Conservation (phyloP, 2,888 invertebrate genomes). For the Cetonia aurata region DNA sequence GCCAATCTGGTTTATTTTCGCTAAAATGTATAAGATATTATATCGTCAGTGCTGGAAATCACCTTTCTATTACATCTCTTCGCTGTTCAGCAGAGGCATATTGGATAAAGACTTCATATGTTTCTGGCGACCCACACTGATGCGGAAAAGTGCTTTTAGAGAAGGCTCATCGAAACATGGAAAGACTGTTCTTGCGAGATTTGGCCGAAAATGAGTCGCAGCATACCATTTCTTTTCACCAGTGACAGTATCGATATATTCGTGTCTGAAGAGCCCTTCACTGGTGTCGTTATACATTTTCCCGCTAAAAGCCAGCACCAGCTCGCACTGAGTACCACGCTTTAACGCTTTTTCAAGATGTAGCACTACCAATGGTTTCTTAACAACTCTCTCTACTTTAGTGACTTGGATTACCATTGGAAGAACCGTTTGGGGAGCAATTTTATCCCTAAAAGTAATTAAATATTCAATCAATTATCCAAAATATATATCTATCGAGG, state of each 20-base stretch:
- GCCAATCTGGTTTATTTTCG: conserved; percentile 71
- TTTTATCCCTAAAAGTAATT: conserved; percentile 51
- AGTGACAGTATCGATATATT: conserved; percentile 68
- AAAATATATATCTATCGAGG: no score
- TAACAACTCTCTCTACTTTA: conserved; percentile 70
- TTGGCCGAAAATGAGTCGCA: conserved; percentile 78
- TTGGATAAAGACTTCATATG: conserved; percentile 75
- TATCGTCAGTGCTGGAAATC: not conserved
- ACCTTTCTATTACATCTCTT: conserved; percentile 71
- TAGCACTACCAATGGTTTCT: conserved; percentile 74
- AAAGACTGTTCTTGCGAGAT: conserved; percentile 81
- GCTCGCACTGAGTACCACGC: conserved; percentile 71
- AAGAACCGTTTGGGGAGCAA: conserved; percentile 52
- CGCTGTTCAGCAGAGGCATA: conserved; percentile 71
- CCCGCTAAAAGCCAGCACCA: conserved; percentile 77
- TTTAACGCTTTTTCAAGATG: conserved; percentile 72
- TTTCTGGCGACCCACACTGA: conserved; percentile 74
- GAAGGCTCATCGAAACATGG: conserved; percentile 87
- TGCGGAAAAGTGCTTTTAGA: conserved; percentile 78
- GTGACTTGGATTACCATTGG: conserved; percentile 61
- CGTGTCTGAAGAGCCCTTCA: conserved; percentile 79
- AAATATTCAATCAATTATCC: not conserved
- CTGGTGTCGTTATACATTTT: conserved; percentile 73
- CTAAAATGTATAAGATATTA: conserved; percentile 59
- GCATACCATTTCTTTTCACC: conserved; percentile 70